These are phyloP conservation scores for Dinomys branickii DNA, from an alignment of 2,113 vertebrate species.

Conservation along the genomic window DNA sequence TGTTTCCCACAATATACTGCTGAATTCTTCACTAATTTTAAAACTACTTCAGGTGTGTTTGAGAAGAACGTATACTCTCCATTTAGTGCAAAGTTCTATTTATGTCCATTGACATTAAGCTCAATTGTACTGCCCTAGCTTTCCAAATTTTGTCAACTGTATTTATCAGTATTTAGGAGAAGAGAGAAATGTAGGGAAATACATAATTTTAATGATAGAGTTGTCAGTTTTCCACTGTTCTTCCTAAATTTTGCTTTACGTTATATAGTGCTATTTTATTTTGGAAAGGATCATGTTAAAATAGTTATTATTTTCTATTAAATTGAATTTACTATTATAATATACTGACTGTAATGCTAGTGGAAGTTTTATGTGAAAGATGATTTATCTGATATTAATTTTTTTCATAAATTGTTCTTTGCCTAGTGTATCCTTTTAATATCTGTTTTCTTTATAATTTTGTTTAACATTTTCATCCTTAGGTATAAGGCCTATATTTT, in stretches of 20 bases:
- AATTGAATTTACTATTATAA: background rate
- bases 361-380: background rate
- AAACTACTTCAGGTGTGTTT: background rate
- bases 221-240: background rate
- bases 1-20: background rate
- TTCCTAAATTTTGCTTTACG: background rate
- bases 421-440: background rate
- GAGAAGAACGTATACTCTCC: background rate
- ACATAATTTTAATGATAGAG: background rate
- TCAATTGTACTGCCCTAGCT: background rate
- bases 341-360: background rate
- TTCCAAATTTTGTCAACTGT: background rate
- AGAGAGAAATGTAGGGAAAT: background rate
- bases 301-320: background rate
- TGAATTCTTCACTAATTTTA: background rate
- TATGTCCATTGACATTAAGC: background rate
- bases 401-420: background rate
- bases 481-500: background rate
- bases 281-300: background rate
- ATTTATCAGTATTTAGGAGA: background rate
- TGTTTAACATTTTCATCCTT: background rate
- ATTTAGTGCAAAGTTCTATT: background rate
- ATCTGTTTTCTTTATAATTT: background rate
- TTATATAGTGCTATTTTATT: background rate
- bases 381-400: background rate